Base-by-base conservation (phyloP, 2,888 invertebrate species). In the Scelioninae gen. 1 region DNA sequence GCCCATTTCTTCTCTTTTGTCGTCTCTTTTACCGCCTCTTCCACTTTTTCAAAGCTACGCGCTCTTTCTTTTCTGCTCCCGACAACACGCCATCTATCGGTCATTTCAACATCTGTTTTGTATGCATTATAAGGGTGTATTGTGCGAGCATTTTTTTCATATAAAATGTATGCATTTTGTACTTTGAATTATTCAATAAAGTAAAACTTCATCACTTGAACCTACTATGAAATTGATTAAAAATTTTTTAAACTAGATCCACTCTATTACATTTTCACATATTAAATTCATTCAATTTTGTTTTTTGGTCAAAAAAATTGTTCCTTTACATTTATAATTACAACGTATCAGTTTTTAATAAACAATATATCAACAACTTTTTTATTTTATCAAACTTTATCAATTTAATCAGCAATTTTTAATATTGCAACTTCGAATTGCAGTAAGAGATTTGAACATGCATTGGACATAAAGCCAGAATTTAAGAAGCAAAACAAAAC, bases 1-100 rank as follows among this genome's bases (percentile, higher is more conserved):
- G 82, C 76, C 69, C 82, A 75, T 75, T 81, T 75, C 82, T 82
- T 55, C 76, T 45, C 78, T 53, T 65, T 74, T 81, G 58, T 60
- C 77, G 76, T 77, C 72, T 77, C 69, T 69, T 75, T 56, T 76
- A 60, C 78, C 68, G 43, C 75, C 62, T 66, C 66, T 65, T 80
- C 55, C 60, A 66, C 74, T 66, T 34, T 69, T 68, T 74, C 72
- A 74, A 63, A 74, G 63, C 58, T 34, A 11, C 62, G 29, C 23
- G 65, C 47, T 55, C 43, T 62, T 78, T 76, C 45, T 78, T 69
- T 58, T 68, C 60, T 76, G 62, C 66, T 68, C 60, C 65, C 40
- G 16, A 11, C 58, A 66, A 60, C 60, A 56, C 66, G 58, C 69
- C 47, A 63, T 49, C 69, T 69, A 69, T 78, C 78, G 78, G 45